These are phyloP conservation scores for Ceramica pisi DNA, from an alignment of 2,888 invertebrate species.

Conservation along the genomic window DNA sequence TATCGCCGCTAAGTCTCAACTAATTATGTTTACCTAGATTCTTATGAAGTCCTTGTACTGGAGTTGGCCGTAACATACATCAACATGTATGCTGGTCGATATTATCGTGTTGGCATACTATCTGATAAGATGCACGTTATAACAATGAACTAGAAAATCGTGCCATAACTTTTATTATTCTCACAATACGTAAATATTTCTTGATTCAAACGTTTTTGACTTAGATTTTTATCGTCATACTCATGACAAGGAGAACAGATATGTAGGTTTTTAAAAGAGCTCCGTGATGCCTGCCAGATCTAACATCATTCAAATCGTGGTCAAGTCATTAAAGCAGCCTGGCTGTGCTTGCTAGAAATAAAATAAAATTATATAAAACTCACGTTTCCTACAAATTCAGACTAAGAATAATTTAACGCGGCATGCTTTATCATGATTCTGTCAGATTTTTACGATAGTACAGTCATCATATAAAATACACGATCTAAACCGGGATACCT, in stretches of 20 bases:
- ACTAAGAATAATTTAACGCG: neutral
- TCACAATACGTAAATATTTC: neutral
- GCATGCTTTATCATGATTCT: neutral
- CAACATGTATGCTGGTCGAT: conserved; percentile 28
- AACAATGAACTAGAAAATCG: conserved; percentile 44
- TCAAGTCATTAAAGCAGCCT: conserved; percentile 14
- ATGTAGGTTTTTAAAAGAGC: conserved; percentile 14
- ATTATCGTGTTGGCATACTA: conserved; percentile 33
- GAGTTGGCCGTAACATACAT: conserved; percentile 45
- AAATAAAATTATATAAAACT: conserved; percentile 10
- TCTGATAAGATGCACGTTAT: conserved; percentile 32
- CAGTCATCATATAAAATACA: neutral
- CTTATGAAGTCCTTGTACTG: conserved; percentile 54
- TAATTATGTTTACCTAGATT: conserved; percentile 63
- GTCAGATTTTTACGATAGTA: neutral
- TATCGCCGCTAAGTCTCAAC: conserved; percentile 48
- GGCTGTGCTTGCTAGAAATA: neutral
- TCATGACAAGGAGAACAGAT: conserved; percentile 7
- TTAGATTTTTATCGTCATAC: conserved; percentile 1
- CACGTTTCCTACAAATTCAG: conserved; percentile 31
- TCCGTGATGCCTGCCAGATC: conserved; percentile 3
- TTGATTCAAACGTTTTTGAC: neutral
- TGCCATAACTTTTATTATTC: conserved; percentile 12
- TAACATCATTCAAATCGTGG: conserved; percentile 19
- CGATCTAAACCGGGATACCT: neutral